Conservation (phyloP, 2,797 vertebrate species). For the Hydrocynus forskahlii region DNA sequence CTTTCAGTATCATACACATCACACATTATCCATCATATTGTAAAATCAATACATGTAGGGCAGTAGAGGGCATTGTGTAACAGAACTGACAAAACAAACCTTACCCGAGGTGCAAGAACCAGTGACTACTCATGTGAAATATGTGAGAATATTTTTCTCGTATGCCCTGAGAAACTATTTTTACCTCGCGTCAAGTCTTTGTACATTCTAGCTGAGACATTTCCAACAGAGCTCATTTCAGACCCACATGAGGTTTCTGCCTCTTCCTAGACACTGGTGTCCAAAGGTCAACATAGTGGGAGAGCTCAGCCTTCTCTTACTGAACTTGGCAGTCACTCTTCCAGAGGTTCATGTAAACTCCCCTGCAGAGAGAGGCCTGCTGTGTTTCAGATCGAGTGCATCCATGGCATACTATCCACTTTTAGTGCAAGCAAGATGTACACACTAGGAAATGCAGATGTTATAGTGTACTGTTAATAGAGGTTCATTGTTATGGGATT, state of each 20-base stretch:
- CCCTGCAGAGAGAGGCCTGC: constrained; percentile 18
- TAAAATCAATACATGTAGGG: constrained; percentile 41
- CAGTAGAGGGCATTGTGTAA: constrained; percentile 26
- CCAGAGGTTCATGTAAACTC: constrained; percentile 8
- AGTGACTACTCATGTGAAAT: not conserved
- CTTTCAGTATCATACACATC: not conserved
- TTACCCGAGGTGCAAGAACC: not conserved
- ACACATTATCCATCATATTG: constrained; percentile 8
- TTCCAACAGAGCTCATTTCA: constrained; percentile 53
- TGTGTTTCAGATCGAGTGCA: not conserved
- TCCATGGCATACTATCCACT: not conserved
- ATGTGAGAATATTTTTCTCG: not conserved
- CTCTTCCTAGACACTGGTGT: constrained; percentile 33
- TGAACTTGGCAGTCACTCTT: constrained; percentile 12
- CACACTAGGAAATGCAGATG: not conserved
- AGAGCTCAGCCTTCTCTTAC: constrained; percentile 20
- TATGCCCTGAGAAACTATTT: constrained; percentile 46
- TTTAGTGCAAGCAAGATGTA: not conserved
- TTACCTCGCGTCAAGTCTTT: constrained; percentile 42
- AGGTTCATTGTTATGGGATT: not conserved
- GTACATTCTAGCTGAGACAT: constrained; percentile 44
- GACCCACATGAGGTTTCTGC: constrained; percentile 48
- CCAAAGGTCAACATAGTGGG: constrained; percentile 39
- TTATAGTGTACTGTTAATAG: not conserved
- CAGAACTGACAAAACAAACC: constrained; percentile 9